These are phyloP conservation scores for Galbula dea DNA, from an alignment of 2,113 vertebrate genomes.

Conservation along the genomic window DNA sequence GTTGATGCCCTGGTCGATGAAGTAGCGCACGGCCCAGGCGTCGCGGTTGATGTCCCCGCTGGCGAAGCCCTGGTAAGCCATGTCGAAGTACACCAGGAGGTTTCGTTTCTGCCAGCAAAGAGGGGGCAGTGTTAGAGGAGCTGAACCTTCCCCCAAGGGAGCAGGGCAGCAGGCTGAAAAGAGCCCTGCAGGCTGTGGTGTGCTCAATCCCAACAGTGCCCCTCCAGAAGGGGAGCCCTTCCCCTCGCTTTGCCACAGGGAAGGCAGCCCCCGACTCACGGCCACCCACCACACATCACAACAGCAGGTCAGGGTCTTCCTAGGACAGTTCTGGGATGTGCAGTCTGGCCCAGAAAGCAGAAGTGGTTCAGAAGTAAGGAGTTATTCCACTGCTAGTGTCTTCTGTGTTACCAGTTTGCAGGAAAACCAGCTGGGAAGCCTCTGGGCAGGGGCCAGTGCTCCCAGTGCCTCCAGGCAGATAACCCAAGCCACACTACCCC, in stretches of 20 bases:
- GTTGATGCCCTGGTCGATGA: constrained; percentile 93
- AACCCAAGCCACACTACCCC: neutral
- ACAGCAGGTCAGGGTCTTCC: neutral
- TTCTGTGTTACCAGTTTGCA: neutral
- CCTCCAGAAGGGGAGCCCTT: neutral
- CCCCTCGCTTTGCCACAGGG: neutral
- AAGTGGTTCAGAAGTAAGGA: neutral
- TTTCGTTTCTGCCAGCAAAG: constrained; percentile 84
- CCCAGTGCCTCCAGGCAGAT: neutral
- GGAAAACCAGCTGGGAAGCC: neutral
- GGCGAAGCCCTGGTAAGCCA: constrained; percentile 99
- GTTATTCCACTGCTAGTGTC: neutral
- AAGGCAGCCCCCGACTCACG: neutral
- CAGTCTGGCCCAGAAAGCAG: neutral
- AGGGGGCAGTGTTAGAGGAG: neutral
- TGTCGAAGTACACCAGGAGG: constrained; percentile 93
- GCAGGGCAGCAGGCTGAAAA: neutral
- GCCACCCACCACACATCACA: neutral
- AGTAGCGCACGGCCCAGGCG: constrained; percentile 94
- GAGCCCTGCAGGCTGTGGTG: neutral
- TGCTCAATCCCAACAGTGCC: neutral
- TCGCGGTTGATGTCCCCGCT: constrained; percentile 93
- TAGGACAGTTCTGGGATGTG: neutral
- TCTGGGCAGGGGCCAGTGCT: neutral
- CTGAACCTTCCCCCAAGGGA: neutral